phyloP scores from a whole-genome alignment of 2,113 vertebrate species.

The Rhizomys pruinosus region DNA sequence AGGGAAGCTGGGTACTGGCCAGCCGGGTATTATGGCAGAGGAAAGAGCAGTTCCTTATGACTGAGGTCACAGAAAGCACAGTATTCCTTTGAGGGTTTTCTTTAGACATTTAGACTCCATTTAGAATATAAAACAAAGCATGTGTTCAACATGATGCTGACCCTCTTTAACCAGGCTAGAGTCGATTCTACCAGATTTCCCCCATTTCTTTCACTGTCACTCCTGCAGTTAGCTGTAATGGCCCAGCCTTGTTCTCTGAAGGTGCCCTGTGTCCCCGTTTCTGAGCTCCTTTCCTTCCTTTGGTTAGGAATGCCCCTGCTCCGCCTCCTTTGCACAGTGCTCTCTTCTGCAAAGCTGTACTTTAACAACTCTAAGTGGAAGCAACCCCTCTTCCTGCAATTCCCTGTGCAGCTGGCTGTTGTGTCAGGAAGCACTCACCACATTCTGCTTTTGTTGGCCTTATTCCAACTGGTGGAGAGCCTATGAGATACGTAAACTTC shows the following conservation, averaged over 20 bases:
- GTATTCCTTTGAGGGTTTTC: background rate
- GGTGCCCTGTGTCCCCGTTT: background rate
- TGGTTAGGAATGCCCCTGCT: background rate
- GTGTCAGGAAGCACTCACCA: background rate
- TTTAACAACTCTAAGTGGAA: background rate
- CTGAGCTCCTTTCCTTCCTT: background rate
- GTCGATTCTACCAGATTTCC: background rate
- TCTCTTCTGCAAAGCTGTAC: background rate
- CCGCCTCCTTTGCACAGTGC: background rate
- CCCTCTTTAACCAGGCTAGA: background rate
- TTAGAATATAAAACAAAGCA: background rate
- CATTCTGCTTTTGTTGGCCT: background rate
- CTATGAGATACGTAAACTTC: background rate
- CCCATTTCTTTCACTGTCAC: background rate
- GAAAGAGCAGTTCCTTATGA: background rate
- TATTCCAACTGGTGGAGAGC: background rate
- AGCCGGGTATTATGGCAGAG: background rate
- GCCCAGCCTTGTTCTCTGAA: background rate
- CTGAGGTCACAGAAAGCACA: background rate
- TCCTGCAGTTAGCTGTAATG: background rate
- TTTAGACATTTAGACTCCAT: background rate
- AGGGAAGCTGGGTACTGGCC: background rate
- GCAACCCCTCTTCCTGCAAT: background rate
- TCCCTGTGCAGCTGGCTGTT: background rate
- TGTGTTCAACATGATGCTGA: accelerated